phyloP scores from a whole-genome alignment of 2,797 vertebrate genomes.

The Anas bahamensis region DNA sequence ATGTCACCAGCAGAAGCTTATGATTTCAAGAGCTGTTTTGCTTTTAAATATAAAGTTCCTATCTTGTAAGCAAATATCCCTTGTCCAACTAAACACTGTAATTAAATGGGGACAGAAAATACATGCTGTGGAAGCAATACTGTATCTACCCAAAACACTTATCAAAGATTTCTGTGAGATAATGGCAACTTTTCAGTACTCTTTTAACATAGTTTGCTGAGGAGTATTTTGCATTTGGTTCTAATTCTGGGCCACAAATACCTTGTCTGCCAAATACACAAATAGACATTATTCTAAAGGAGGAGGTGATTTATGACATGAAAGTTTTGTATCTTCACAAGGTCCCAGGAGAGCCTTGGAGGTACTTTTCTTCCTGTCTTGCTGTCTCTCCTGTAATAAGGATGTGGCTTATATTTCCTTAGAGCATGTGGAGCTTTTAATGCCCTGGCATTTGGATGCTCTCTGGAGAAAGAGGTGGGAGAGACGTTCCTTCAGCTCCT shows the following conservation, averaged over 20 bases:
- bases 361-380: constrained; percentile 43
- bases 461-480: constrained; percentile 55
- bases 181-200: not conserved
- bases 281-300: constrained; percentile 48
- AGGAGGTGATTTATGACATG: constrained; percentile 41
- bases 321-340: constrained; percentile 21
- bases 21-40: not conserved
- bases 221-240: constrained; percentile 9
- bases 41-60: constrained; percentile 5
- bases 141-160: not conserved
- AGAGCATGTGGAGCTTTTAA: constrained; percentile 28
- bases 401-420: constrained; percentile 56
- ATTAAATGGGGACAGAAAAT: not conserved
- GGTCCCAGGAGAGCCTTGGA: constrained; percentile 26
- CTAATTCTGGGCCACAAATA: constrained; percentile 44
- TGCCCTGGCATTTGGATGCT: constrained; percentile 2
- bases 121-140: not conserved
- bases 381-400: constrained; percentile 46
- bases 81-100: not conserved
- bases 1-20: constrained; percentile 3
- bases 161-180: not conserved
- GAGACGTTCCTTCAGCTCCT: constrained; percentile 30
- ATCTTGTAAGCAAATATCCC: not conserved
- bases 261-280: constrained; percentile 32
- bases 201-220: not conserved